Base-by-base conservation (phyloP, 2,113 vertebrate species). In the Peromyscus californicus region DNA sequence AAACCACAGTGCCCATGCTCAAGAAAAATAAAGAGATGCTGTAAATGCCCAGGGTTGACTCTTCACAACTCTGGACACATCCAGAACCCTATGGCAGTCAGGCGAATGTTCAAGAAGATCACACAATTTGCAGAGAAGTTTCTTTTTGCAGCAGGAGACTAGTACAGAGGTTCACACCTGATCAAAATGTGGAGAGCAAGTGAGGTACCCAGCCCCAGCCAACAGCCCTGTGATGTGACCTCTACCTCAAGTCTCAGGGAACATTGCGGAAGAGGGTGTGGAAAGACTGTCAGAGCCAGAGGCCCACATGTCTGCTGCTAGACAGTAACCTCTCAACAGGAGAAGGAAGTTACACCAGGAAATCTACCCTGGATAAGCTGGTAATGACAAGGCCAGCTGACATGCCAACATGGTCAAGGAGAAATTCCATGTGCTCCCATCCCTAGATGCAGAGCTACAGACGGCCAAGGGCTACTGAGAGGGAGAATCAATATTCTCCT, bases 31-130 rank as follows among this genome's bases (percentile, higher is more conserved):
- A 29, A 0, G 16, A 74, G 51, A 74, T 36, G 12, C 36, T 36
- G 9, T 29, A 33, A 45, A 33, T 2, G 3, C 48, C 17, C 26
- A 3, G 10, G 11, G 12, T 7, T 4, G 0, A 67, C 10, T 16
- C 7, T 54, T 51, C 54, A 21, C 63, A 42, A 31, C 26, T 16
- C 69, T 10, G 3, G 42, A 54, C 51, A 76, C 48, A 16, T 31
- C 19, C 36, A 1, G 17, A n/a, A 9, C 4, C 31, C 42, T 42
- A 2, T 2, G 8, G 63, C 29, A 19, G 22, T 9, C 21, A 48
- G 39, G 3, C 2, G 26, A 15, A 12, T 9, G 19, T 61, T 75
- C 39, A 8, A 39, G 72, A 51, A 83, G 33, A 45, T 0, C 16
- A 9, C 0, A 29, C 57, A 16, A 3, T 84, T 26, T 42, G 3